A percentile compares a stretch with the other conserved stretches of the same genome.
Conservation (phyloP, 2,113 vertebrate species). For the Dicaeum eximium region DNA sequence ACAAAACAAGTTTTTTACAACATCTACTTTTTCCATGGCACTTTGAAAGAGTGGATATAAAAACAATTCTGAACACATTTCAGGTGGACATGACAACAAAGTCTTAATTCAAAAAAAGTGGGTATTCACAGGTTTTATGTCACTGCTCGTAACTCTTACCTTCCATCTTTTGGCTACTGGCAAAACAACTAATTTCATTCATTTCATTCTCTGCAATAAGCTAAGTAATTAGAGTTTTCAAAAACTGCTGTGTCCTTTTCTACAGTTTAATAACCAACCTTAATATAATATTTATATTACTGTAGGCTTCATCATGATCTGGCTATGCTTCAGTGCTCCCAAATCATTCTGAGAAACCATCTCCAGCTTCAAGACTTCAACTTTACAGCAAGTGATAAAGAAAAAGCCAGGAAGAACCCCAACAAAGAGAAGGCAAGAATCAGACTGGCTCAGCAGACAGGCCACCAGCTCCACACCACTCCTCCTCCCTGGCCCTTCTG, state of each 20-base stretch:
- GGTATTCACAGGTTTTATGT: background rate
- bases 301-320: background rate
- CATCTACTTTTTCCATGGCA: background rate
- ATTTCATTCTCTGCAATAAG: background rate
- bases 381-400: background rate
- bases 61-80: background rate
- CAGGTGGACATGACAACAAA: background rate
- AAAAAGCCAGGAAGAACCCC: background rate
- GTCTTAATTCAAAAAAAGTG: background rate
- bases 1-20: background rate
- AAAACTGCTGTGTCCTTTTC: background rate
- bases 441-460: background rate
- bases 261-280: background rate
- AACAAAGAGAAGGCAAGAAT: background rate
- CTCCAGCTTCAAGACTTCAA: background rate
- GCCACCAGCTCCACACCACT: rapidly evolving
- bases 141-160: background rate
- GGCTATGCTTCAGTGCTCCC: background rate
- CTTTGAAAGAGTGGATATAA: background rate
- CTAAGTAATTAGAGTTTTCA: background rate
- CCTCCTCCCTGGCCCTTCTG: background rate
- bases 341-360: background rate
- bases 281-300: background rate
- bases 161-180: background rate
- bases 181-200: background rate